Conservation (phyloP, 1,140 invertebrate genomes). For the Vanessa tameamea region DNA sequence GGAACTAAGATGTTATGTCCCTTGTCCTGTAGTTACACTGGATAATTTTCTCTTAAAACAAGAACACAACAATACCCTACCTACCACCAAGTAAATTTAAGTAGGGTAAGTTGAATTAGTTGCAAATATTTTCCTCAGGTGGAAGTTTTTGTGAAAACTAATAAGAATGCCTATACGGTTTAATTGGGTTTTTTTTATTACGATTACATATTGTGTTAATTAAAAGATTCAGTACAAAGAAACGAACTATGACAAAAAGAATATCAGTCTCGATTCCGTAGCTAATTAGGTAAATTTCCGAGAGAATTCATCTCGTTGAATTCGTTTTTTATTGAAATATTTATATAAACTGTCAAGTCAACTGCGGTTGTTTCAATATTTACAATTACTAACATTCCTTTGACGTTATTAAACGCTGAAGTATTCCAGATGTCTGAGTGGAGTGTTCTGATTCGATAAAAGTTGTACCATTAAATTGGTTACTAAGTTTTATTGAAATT, state of each 20-base stretch:
- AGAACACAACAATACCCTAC: background rate
- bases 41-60: background rate
- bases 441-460: conserved; percentile 5
- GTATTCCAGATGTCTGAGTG: background rate
- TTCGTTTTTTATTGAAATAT: conserved; percentile 10
- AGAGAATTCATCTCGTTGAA: background rate
- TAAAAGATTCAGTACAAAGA: background rate
- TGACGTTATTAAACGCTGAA: conserved; percentile 24
- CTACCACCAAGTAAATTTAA: too few relatives aligned
- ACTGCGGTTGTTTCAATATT: conserved; percentile 15
- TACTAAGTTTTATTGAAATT: background rate
- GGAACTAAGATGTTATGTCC: too few relatives aligned
- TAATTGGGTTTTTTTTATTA: background rate
- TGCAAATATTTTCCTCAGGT: too few relatives aligned
- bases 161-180: too few relatives aligned
- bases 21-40: too few relatives aligned
- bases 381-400: conserved; percentile 19
- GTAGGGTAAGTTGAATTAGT: too few relatives aligned
- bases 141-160: too few relatives aligned
- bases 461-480: conserved; percentile 1
- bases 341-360: conserved; percentile 9
- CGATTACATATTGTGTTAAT: background rate
- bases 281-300: background rate
- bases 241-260: background rate
- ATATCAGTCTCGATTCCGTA: background rate